Evolutionary conservation across 2,113 vertebrate species (phyloP).

Genomic region (Hippocampus mohnikei): DNA sequence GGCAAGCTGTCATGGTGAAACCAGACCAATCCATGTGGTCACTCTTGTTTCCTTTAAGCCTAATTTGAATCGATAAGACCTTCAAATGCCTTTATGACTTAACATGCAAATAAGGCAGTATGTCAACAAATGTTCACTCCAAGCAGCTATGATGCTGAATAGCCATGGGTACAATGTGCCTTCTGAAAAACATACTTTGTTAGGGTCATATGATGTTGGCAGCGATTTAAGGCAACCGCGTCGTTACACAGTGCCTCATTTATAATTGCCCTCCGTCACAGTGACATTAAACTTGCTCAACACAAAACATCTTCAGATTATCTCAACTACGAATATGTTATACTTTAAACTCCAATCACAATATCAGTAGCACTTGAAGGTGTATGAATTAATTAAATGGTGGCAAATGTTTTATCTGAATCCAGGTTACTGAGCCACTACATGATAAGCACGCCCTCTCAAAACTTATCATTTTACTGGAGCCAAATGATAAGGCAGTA

Average conservation of each 20-base stretch:
- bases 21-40: slow-evolving; percentile 1
- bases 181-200: slow-evolving; percentile 37
- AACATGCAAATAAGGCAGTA: background rate
- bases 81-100: slow-evolving; percentile 8
- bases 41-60: slow-evolving; percentile 1
- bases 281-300: slow-evolving; percentile 16
- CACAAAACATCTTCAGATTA: slow-evolving; percentile 19
- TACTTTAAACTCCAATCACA: slow-evolving; percentile 25
- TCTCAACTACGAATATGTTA: slow-evolving; percentile 12
- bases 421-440: background rate
- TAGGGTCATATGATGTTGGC: slow-evolving; percentile 59
- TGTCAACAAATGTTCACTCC: slow-evolving; percentile 7
- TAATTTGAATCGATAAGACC: background rate
- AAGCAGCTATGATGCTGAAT: background rate
- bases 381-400: slow-evolving; percentile 9
- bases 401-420: slow-evolving; percentile 3
- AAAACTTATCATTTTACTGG: background rate
- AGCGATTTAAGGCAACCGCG: slow-evolving; percentile 27
- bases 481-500: background rate
- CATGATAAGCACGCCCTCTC: slow-evolving; percentile 4
- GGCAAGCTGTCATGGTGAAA: slow-evolving; percentile 20
- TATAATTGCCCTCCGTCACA: slow-evolving; percentile 19
- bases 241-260: slow-evolving; percentile 50
- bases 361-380: slow-evolving; percentile 10
- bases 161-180: background rate